Evolutionary conservation across 2,113 vertebrate genomes (phyloP).

Genomic region (Peromyscus leucopus): DNA sequence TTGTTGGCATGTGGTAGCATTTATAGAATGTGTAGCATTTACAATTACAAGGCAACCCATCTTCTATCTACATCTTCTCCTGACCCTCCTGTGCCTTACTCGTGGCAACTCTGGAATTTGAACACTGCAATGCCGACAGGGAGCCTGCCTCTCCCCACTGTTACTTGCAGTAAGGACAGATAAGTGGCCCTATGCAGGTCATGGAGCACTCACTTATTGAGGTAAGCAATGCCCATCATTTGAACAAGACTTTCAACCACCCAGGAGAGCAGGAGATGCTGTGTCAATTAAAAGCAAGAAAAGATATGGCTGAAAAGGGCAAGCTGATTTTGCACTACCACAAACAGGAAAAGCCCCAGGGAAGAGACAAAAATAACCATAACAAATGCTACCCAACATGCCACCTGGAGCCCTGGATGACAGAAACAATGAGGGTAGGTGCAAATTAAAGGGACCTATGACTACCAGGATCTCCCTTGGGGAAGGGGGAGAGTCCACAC

Average conservation of each 20-base stretch:
- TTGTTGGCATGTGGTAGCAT: background rate
- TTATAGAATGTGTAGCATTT: background rate
- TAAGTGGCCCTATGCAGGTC: background rate
- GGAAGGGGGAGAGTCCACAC: background rate
- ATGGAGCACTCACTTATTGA: background rate
- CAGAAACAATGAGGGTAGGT: background rate
- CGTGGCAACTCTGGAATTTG: background rate
- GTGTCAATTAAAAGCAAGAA: slow-evolving; percentile 1
- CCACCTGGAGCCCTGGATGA: background rate
- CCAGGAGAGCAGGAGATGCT: background rate
- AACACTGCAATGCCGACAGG: background rate
- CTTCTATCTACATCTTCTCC: background rate
- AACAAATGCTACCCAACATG: background rate
- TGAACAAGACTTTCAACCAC: background rate
- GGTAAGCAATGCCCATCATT: background rate
- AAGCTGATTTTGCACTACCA: background rate
- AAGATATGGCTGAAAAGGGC: background rate
- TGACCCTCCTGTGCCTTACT: background rate
- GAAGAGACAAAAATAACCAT: background rate
- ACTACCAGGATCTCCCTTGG: background rate
- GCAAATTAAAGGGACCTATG: background rate
- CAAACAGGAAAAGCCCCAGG: background rate
- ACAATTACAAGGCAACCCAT: background rate
- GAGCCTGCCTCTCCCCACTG: background rate
- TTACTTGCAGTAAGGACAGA: background rate